Conservation (phyloP, 2,113 vertebrate genomes). For the Nothoprocta pentlandii region DNA sequence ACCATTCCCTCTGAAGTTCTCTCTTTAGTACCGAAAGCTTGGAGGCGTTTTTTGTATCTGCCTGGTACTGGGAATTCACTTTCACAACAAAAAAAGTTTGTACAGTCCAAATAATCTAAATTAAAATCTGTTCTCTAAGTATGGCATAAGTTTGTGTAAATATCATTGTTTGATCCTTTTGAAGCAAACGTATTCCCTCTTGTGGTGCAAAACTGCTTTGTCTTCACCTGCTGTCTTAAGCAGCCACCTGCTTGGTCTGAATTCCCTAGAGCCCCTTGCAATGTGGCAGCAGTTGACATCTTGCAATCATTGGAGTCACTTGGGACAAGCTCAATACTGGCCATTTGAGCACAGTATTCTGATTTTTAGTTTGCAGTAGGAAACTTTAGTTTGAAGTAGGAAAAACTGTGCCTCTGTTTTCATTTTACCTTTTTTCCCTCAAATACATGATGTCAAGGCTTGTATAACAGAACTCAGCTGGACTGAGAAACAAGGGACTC, state of each 20-base stretch:
- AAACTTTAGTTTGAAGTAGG: background rate
- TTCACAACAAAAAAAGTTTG: background rate
- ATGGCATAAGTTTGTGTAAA: background rate
- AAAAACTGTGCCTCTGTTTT: background rate
- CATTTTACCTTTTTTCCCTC: background rate
- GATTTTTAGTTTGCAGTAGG: background rate
- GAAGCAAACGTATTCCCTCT: background rate
- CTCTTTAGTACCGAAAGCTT: background rate
- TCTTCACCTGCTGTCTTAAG: background rate
- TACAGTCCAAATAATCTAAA: background rate
- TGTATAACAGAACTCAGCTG: background rate
- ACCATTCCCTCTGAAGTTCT: background rate
- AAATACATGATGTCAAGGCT: accelerated
- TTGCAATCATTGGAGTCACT: background rate
- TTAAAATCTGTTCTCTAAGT: background rate
- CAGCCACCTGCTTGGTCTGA: background rate
- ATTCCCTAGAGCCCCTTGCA: accelerated
- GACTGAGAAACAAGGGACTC: background rate
- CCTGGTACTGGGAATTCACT: background rate
- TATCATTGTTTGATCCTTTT: background rate
- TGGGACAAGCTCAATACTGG: background rate
- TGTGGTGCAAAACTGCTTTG: background rate
- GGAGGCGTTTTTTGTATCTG: background rate
- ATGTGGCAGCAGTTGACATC: background rate
- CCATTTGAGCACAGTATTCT: background rate